These are phyloP conservation scores for Miltochrista miniata DNA, from an alignment of 2,888 invertebrate genomes.

Conservation along the genomic window DNA sequence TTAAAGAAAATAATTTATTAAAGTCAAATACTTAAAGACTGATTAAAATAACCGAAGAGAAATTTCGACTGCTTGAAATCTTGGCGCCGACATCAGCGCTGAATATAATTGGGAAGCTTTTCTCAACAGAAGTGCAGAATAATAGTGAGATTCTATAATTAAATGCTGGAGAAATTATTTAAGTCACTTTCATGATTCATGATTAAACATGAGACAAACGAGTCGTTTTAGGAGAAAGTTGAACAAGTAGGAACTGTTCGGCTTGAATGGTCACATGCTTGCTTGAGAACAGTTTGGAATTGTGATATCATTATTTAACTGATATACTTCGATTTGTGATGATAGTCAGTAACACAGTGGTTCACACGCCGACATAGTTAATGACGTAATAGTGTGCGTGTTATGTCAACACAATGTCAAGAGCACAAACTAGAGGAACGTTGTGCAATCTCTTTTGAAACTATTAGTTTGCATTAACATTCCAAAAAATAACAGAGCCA, in stretches of 20 bases:
- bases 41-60: too few relatives aligned
- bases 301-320: neutral
- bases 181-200: neutral
- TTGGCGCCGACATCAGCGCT: neutral
- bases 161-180: neutral
- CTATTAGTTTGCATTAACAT: too few relatives aligned
- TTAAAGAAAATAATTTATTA: too few relatives aligned
- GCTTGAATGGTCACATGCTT: neutral
- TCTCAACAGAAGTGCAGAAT: neutral
- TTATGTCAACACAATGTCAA: slow-evolving; percentile 20
- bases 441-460: too few relatives aligned
- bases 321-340: neutral
- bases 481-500: too few relatives aligned
- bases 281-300: neutral
- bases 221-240: slow-evolving; percentile 6
- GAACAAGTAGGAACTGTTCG: slow-evolving; percentile 1
- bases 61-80: neutral
- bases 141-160: neutral
- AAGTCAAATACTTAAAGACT: too few relatives aligned
- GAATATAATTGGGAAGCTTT: neutral
- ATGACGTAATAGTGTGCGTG: slow-evolving; percentile 2
- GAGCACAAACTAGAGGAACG: slow-evolving; percentile 1
- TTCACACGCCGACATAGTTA: slow-evolving; percentile 1
- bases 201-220: neutral
- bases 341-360: neutral